Evolutionary conservation across 1,140 invertebrate genomes (phyloP).

Genomic region (Lethrus apterus): DNA sequence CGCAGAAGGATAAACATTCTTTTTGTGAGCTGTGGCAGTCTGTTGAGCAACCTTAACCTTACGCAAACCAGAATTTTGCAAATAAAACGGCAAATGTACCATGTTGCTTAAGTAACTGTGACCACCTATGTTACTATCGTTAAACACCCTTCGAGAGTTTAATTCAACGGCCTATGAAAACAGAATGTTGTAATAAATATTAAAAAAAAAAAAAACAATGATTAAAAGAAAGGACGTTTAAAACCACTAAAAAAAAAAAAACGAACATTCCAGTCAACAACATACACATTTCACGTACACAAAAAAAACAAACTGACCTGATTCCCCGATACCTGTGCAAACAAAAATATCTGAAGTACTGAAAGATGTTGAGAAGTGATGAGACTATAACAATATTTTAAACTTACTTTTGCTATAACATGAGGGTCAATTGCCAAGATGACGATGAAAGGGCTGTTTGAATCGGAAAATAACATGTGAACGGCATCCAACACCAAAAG

Average conservation of each 20-base stretch:
- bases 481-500: conserved; percentile 88
- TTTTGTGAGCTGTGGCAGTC: conserved; percentile 51
- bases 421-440: conserved; percentile 94
- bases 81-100: conserved; percentile 94
- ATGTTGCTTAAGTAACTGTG: conserved; percentile 94
- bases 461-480: conserved; percentile 87
- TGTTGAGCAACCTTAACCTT: conserved; percentile 82
- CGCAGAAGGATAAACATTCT: conserved; percentile 21
- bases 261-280: conserved; percentile 8
- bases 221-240: not conserved
- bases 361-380: too few species aligned
- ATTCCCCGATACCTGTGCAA: conserved; percentile 49
- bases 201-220: not conserved
- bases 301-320: conserved; percentile 42
- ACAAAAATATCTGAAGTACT: too few species aligned
- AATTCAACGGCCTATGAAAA: conserved; percentile 75
- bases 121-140: conserved; percentile 83
- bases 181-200: not conserved
- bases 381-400: conserved; percentile 7
- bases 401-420: conserved; percentile 82
- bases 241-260: conserved; percentile 9
- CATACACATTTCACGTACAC: not conserved
- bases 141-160: conserved; percentile 77
- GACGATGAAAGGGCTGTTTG: conserved; percentile 85
- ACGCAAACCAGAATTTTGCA: conserved; percentile 91